Base-by-base conservation (phyloP, 30 jellyfish, hydroid and myxozoan genomes). In the Aurelia aurita region DNA sequence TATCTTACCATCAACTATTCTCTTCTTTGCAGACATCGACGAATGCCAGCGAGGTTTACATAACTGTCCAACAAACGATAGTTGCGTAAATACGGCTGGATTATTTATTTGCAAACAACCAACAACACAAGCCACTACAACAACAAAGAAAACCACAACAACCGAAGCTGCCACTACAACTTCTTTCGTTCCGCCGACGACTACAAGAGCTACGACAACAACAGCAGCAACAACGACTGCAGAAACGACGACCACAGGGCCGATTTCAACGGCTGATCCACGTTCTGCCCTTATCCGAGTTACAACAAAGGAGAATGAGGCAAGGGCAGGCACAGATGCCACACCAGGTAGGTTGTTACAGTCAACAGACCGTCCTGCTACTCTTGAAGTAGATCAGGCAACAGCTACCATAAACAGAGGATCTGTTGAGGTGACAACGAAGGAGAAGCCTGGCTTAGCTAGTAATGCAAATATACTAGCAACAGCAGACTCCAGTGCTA, bases 1-100 rank as follows among this genome's bases (percentile, higher is more conserved):
- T 6, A 8, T 39, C 7, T 39, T 7, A 39, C 15, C 16, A 1
- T 39, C 51, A 39, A 39, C 16, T 39, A n/a, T 9, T 39, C 51
- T 39, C 15, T 39, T 39, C 16, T 61, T 64, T 58, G 19, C 47
- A 87, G 96, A 87, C 47, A 69, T 87, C 77, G 87, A 87, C 77
- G 96, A 87, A 58, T 87, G 96, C 45, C 18, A 74, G 27, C 57
- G 39, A 29, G 58, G 74, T 11, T 2, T 14, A 7, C 67, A 68
- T 72, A 83, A 53, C 21, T 83, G 93, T 16, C 6, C 44, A 13
- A 0, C 25, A 18, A 12, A 6, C 39, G 43, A 76, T 18, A 59
- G 1, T 6, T 76, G 88, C 80, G 61, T 54, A 23, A 76, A 76
- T 54, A 76, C 88, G 7, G 83, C 45, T 19, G 90, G 90, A 20